These are phyloP conservation scores for Hymenopus coronatus DNA, from an alignment of 2,888 invertebrate genomes.

Conservation along the genomic window DNA sequence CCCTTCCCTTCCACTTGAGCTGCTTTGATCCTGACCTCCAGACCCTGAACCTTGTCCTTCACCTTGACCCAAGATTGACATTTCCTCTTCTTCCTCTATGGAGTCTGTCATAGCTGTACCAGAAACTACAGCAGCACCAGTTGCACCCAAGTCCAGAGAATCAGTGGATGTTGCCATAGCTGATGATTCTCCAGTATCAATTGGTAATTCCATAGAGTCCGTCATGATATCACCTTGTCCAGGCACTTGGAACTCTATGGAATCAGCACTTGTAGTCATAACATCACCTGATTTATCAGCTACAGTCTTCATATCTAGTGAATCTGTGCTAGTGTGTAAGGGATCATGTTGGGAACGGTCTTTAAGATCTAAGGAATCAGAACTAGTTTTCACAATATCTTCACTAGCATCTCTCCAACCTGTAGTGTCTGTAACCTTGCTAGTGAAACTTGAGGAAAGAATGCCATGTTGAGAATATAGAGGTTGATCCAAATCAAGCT, in stretches of 20 bases:
- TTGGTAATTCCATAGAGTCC: conserved; percentile 55
- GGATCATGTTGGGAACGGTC: conserved; percentile 46
- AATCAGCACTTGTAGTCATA: conserved; percentile 45
- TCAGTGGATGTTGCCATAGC: conserved; percentile 52
- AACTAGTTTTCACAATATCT: conserved; percentile 59
- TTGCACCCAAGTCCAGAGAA: conserved; percentile 49
- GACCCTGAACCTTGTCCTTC: conserved; percentile 33
- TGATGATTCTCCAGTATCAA: conserved; percentile 41
- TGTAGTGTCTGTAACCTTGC: conserved; percentile 19
- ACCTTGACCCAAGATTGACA: conserved; percentile 38
- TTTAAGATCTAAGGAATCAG: conserved; percentile 60
- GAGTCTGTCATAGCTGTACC: conserved; percentile 45
- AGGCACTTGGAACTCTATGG: conserved; percentile 49
- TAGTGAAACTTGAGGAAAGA: conserved; percentile 10
- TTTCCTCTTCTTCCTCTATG: conserved; percentile 49
- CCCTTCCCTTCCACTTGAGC: conserved; percentile 50
- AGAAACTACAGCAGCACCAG: conserved; percentile 35
- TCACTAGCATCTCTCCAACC: conserved; percentile 38
- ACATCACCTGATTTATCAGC: conserved; percentile 43
- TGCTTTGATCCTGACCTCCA: conserved; percentile 47
- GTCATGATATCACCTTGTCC: conserved; percentile 49
- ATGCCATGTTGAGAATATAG: conserved; percentile 21
- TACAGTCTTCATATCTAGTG: conserved; percentile 59
- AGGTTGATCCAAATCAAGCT: conserved; percentile 51
- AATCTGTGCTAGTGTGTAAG: conserved; percentile 64